phyloP scores from a whole-genome alignment of 2,888 invertebrate genomes.

The Timema cristinae region DNA sequence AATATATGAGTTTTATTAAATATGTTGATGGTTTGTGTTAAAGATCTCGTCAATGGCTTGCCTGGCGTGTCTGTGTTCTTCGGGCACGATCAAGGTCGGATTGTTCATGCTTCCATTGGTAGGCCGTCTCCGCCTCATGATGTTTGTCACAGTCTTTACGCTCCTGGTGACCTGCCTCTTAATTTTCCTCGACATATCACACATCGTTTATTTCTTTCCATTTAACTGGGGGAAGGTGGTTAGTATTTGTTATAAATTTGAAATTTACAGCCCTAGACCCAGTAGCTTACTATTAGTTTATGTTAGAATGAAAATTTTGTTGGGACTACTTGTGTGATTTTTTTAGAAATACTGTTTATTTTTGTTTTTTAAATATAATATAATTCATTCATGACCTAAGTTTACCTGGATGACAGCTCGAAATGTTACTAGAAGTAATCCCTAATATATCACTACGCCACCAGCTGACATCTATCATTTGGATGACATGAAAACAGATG shows the following conservation, averaged over 20 bases:
- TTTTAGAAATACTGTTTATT: constrained; percentile 10
- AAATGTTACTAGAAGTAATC: no score
- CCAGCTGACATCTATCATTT: no score
- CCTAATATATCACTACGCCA: no score
- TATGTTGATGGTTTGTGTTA: constrained; percentile 20
- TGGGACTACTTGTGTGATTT: background rate
- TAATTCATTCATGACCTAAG: no score
- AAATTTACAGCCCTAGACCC: constrained; percentile 3
- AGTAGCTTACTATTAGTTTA: background rate
- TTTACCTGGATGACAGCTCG: no score
- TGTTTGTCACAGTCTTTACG: constrained; percentile 72
- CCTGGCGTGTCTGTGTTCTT: constrained; percentile 68
- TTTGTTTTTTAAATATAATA: background rate
- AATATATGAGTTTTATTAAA: no score
- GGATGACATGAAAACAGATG: no score
- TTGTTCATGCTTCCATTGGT: constrained; percentile 73
- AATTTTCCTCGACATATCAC: constrained; percentile 75
- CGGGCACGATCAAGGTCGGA: constrained; percentile 70
- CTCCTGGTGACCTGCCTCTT: constrained; percentile 68
- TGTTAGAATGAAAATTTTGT: no score
- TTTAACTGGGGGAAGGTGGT: constrained; percentile 77
- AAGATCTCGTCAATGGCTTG: constrained; percentile 70
- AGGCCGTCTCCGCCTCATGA: constrained; percentile 69
- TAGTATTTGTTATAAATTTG: constrained; percentile 42
- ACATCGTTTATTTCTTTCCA: constrained; percentile 72